Evolutionary conservation across 1,140 invertebrate species (phyloP), one percentile per base, ranked within the genome.

Genomic region (Trinorchestia longiramus): DNA sequence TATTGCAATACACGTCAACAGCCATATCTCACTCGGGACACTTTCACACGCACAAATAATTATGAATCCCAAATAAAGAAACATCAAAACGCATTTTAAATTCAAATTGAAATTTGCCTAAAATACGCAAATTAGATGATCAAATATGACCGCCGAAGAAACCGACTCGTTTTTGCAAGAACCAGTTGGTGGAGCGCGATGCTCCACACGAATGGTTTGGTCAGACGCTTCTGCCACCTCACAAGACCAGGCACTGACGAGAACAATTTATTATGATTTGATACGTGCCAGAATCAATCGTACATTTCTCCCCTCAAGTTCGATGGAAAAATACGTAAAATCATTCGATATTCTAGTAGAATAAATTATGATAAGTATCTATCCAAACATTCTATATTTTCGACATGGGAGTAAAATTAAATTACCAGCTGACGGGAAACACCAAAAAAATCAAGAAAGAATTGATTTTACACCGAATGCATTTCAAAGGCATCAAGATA

Each of bases 41-140:
- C 62, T 77, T 77, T 77, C 28, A 77, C 28, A 1, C 36, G 62
- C 36, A 19, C 62, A 77, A 23, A 77, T 77, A 77, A 77, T 77
- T 77, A 77, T 77, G 62, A 77, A 11, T 11, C 28, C 62, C 62
- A 77, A 77, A 77, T 77, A 36, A 77, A 77, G 62, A 77, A n/a
- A 36, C 62, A 36, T 11, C 11, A 77, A 77, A 3, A 36, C 28
- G 62, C 15, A 23, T 11, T 77, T 3, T 77, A 77, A 77, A 77
- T 77, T 77, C 62, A 77, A 77, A 77, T 77, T 77, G 62, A 77
- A 77, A 77, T 77, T 77, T 77, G 62, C 62, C 28, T 77, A 77
- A 77, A 77, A 77, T 77, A 77, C 62, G 62, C 62, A 77, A 77
- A 77, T 77, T 77, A 77, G 62, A 36, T 23, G 62, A 77, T 77